These are phyloP conservation scores for Andrena hattorfiana DNA, from an alignment of 2,888 invertebrate species.

Conservation along the genomic window DNA sequence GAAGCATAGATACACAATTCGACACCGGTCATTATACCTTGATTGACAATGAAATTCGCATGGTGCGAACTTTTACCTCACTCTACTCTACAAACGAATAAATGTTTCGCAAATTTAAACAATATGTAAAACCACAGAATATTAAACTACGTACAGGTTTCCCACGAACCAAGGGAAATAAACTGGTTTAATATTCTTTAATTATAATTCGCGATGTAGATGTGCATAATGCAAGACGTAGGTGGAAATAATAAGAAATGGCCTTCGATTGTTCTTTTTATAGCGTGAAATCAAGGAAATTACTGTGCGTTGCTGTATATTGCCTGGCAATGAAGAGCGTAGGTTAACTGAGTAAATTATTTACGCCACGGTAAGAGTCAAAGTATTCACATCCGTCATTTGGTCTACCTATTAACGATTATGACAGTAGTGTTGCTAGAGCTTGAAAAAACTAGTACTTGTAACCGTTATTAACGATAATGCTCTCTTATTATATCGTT, in stretches of 20 bases:
- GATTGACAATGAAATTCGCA: too few relatives aligned
- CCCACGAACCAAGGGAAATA: background rate
- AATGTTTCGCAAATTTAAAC: background rate
- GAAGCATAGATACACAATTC: too few relatives aligned
- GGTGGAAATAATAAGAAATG: background rate
- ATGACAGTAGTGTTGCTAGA: background rate
- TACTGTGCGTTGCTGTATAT: background rate
- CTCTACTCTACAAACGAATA: background rate
- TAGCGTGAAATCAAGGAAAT: background rate
- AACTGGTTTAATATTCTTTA: background rate
- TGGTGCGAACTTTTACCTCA: too few relatives aligned
- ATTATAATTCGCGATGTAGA: background rate
- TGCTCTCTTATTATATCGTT: background rate
- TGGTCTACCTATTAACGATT: background rate
- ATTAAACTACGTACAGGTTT: background rate
- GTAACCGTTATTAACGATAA: background rate
- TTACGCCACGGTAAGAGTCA: slow-evolving; percentile 12
- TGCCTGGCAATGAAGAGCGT: slow-evolving; percentile 23
- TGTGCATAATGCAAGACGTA: background rate
- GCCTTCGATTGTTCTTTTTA: background rate
- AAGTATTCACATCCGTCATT: background rate
- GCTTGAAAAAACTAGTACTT: background rate
- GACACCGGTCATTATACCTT: too few relatives aligned
- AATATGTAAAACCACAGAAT: background rate
- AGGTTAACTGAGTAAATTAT: slow-evolving; percentile 59